phyloP scores from a whole-genome alignment of 92 coral and sea anemone species.

The Zoanthus sociatus region DNA sequence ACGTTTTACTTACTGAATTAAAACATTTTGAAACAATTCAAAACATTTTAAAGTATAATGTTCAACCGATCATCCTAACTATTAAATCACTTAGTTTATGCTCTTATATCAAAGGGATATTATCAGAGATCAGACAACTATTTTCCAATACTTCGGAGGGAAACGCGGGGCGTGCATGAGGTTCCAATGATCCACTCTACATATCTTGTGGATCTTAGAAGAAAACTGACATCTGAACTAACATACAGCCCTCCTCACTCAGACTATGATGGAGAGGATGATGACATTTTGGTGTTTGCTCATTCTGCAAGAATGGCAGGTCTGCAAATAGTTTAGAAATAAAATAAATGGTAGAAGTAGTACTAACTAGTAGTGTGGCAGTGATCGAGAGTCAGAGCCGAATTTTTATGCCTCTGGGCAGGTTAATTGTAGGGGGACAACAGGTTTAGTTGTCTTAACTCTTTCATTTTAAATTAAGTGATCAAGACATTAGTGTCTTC shows the following conservation, averaged over 20 bases:
- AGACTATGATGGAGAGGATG: conserved; percentile 75
- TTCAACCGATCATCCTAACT: neutral
- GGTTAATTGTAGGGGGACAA: no score
- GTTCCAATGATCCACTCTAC: conserved; percentile 96
- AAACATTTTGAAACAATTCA: no score
- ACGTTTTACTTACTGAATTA: no score
- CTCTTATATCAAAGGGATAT: conserved; percentile 77
- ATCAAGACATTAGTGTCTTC: no score
- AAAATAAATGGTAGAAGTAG: neutral
- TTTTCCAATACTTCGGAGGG: conserved; percentile 84
- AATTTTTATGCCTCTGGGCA: no score
- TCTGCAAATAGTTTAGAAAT: conserved; percentile 23
- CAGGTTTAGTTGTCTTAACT: no score
- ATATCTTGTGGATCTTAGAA: conserved; percentile 81
- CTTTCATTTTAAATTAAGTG: no score
- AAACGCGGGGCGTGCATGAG: conserved; percentile 84
- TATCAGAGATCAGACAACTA: conserved; percentile 93
- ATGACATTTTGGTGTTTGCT: conserved; percentile 93
- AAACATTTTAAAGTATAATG: no score
- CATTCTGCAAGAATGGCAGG: conserved; percentile 93
- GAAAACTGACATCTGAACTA: conserved; percentile 69
- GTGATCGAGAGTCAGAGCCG: no score
- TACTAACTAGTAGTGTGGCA: no score
- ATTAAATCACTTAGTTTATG: neutral
- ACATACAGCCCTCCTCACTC: conserved; percentile 82